Evolutionary conservation across 2,797 vertebrate species (phyloP), one percentile per base, ranked within the genome.

Genomic region (Schizopygopsis malacanthus): DNA sequence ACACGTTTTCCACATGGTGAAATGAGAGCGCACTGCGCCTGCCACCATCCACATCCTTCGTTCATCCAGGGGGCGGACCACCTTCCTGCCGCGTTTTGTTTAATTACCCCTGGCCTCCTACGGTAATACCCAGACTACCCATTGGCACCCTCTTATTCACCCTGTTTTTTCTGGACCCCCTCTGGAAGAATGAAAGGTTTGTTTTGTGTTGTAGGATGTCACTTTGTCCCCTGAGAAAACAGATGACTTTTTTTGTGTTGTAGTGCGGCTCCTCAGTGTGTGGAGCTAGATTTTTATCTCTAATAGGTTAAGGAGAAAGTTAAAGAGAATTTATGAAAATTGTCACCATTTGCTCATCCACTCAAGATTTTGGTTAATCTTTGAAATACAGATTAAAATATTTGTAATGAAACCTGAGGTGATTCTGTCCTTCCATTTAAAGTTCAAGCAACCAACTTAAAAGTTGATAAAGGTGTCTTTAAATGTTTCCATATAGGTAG

Each of bases 1-100:
- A 71, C 25, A 39, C 71, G 52, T 81, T 84, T 81, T 77, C 72
- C 78, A 50, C 86, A 87, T 76, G 70, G 86, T 85, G 86, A 63
- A 81, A 69, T 6, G 41, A 83, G 77, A 69, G 37, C 16, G 0
- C 2, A 12, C 54, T 69, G 47, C 2, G 54, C 47, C 37, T 65
- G 39, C 25, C 52, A 61, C 65, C 20, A 54, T 70, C 20, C 28
- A n/a, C 1, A 0, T 61, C 20, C 79, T 65, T 69, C 33, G 22
- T 70, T 82, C 37, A 47, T 85, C 70, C 43, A 79, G 47, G 79
- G 79, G 87, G 67, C 41, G 39, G 81, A 67, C 76, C 83, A 72
- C 52, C 80, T 39, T 81, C 47, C 39, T 82, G 7, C 33, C 61
- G 75, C 70, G 69, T 84, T 84, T 37, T 50, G 47, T 71, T 13